These are phyloP conservation scores for Parazoanthus darwini DNA, from an alignment of 92 coral and sea anemone genomes.

Conservation along the genomic window DNA sequence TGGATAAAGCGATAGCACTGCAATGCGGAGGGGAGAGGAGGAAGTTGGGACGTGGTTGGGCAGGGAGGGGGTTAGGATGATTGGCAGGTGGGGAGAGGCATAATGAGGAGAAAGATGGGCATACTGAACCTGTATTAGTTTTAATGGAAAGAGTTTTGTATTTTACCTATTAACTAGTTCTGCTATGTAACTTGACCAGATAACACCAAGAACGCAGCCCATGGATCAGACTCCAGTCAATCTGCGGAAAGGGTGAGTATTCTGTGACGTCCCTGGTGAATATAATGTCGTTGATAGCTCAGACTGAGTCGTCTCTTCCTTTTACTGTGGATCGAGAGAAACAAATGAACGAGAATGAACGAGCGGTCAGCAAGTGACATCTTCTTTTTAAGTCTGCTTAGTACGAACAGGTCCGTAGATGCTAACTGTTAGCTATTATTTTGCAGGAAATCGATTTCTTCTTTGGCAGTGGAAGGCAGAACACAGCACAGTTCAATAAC, in stretches of 20 bases:
- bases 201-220: conserved; percentile 91
- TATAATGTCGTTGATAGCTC: too few species aligned
- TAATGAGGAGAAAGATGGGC: not conserved
- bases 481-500: conserved; percentile 74
- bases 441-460: conserved; percentile 87
- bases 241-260: conserved; percentile 81
- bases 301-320: too few species aligned
- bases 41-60: too few species aligned
- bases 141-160: not conserved
- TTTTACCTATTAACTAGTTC: not conserved
- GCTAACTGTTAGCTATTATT: not conserved
- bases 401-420: too few species aligned
- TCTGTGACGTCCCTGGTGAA: not conserved
- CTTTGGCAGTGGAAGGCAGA: conserved; percentile 67
- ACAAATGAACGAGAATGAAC: too few species aligned
- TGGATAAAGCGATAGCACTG: not conserved
- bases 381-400: too few species aligned
- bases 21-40: not conserved
- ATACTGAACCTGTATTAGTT: not conserved
- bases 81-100: not conserved
- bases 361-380: too few species aligned
- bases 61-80: not conserved
- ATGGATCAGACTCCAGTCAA: conserved; percentile 82
- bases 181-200: conserved; percentile 48
- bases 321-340: too few species aligned